A percentile compares a stretch with the other conserved stretches of the same genome.
These are phyloP conservation scores for Idaea biselata DNA, from an alignment of 2,888 invertebrate species.

Conservation along the genomic window DNA sequence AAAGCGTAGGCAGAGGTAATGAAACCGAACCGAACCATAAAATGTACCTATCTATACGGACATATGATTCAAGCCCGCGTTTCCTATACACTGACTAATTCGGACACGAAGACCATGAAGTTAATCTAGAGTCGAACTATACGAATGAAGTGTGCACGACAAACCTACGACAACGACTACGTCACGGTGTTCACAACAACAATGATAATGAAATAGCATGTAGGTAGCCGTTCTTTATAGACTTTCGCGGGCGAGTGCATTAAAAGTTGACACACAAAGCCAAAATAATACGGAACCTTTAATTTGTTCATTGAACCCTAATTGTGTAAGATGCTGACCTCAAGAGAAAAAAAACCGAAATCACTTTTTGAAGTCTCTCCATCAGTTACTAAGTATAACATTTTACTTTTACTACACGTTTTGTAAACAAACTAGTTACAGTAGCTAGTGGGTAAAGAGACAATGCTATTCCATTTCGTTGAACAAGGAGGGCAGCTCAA, in stretches of 20 bases:
- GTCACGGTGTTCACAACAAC: slow-evolving; percentile 21
- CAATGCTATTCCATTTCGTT: not conserved
- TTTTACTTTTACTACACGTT: no score
- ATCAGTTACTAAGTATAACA: no score
- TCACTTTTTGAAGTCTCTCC: no score
- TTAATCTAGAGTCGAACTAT: slow-evolving; percentile 35
- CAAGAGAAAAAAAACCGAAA: no score
- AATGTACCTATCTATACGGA: slow-evolving; percentile 27
- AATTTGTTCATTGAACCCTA: no score
- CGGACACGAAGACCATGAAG: slow-evolving; percentile 39
- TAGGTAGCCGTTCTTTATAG: not conserved
- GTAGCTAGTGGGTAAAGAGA: not conserved
- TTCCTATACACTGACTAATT: slow-evolving; percentile 53
- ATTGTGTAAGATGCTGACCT: no score
- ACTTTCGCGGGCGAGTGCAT: not conserved
- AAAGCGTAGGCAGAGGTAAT: slow-evolving; percentile 52
- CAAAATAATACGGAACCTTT: slow-evolving; percentile 4
- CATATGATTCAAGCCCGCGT: slow-evolving; percentile 49
- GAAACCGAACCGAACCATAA: slow-evolving; percentile 40
- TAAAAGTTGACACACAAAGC: slow-evolving; percentile 7
- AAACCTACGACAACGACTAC: slow-evolving; percentile 21
- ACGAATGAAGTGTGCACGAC: slow-evolving; percentile 29
- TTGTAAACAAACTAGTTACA: no score
- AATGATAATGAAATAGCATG: slow-evolving; percentile 9
- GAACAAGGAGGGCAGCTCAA: not conserved